Percentiles rank a stretch among this genome's conserved stretches.
Evolutionary conservation across 2,888 invertebrate species (phyloP).

Genomic region (Trissolcus japonicus): DNA sequence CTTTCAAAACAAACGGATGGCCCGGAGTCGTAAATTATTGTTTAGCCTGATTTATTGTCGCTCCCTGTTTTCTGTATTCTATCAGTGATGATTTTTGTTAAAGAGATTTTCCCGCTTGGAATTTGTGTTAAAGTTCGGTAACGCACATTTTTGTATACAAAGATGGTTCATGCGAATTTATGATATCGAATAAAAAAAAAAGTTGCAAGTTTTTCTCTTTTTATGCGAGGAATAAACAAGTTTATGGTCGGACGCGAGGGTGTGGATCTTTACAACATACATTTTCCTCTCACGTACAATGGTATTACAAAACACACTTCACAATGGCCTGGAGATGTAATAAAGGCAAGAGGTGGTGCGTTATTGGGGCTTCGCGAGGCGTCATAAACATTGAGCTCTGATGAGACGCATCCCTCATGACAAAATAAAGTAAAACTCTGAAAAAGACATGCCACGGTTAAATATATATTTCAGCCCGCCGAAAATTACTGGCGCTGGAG

Average conservation of each 20-base stretch:
- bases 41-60: no score
- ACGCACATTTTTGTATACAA: no score
- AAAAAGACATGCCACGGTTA: neutral
- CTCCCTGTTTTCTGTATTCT: neutral
- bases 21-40: no score
- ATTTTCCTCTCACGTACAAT: constrained; percentile 52
- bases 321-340: constrained; percentile 48
- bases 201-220: constrained; percentile 44
- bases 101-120: no score
- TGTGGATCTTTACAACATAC: constrained; percentile 55
- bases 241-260: constrained; percentile 44
- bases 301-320: constrained; percentile 52
- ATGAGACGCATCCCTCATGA: constrained; percentile 42
- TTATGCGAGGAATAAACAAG: constrained; percentile 32
- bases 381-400: constrained; percentile 56
- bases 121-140: no score
- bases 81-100: no score
- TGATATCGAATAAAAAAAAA: constrained; percentile 44
- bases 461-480: no score
- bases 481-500: no score
- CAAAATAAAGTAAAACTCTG: constrained; percentile 18
- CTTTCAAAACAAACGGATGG: no score
- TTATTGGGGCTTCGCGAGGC: constrained; percentile 46
- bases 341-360: constrained; percentile 51
- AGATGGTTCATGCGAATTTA: constrained; percentile 31